These are phyloP conservation scores for Carapus acus DNA, from an alignment of 2,797 vertebrate genomes.

Conservation along the genomic window DNA sequence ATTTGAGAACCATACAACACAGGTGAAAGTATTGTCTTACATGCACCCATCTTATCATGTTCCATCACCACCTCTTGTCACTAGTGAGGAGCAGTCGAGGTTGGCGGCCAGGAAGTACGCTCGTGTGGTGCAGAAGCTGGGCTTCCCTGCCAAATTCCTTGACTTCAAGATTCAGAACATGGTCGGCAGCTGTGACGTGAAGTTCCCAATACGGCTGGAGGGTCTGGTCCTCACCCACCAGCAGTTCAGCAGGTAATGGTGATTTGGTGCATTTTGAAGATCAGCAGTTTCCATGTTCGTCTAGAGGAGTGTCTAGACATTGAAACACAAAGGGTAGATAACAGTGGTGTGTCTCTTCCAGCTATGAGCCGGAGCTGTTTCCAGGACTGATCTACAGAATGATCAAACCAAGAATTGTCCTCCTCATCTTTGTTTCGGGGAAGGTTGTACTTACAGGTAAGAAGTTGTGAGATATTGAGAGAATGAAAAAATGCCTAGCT, in stretches of 20 bases:
- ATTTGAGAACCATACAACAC: neutral
- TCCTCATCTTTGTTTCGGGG: slow-evolving; percentile 99
- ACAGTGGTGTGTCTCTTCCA: slow-evolving; percentile 54
- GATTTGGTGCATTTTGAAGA: neutral
- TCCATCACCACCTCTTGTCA: slow-evolving; percentile 12
- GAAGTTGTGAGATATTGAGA: too few species aligned
- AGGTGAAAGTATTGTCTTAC: too few species aligned
- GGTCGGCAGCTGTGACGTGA: slow-evolving; percentile 99
- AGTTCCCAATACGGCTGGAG: slow-evolving; percentile 96
- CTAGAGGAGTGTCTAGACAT: too few species aligned
- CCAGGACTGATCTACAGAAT: slow-evolving; percentile 99
- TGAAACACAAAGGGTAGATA: too few species aligned
- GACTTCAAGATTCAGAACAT: slow-evolving; percentile 99
- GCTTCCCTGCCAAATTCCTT: slow-evolving; percentile 97
- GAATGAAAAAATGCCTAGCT: too few species aligned
- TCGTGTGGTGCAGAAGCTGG: slow-evolving; percentile 96
- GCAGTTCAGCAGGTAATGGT: slow-evolving; percentile 92
- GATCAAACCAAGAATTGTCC: slow-evolving; percentile 99
- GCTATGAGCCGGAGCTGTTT: slow-evolving; percentile 97
- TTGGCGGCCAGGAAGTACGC: slow-evolving; percentile 97
- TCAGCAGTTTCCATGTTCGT: neutral
- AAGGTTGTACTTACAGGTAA: slow-evolving; percentile 99
- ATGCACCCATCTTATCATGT: neutral
- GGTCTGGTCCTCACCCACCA: slow-evolving; percentile 97
- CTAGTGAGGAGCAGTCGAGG: slow-evolving; percentile 94